These are phyloP conservation scores for Coracopsis vasa DNA, from an alignment of 2,113 vertebrate genomes.

Conservation along the genomic window DNA sequence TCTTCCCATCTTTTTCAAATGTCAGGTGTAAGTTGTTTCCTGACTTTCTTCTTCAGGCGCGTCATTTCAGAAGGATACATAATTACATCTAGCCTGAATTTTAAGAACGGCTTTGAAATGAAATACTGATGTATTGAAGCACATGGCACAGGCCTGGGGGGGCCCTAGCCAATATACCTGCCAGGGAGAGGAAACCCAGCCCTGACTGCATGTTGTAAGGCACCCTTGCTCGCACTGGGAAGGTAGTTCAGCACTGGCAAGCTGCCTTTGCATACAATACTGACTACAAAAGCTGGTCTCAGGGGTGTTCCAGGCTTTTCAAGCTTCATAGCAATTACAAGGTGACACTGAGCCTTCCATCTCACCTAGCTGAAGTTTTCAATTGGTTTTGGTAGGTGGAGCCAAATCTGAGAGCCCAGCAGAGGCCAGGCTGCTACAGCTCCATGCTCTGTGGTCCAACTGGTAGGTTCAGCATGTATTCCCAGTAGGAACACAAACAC, in stretches of 20 bases:
- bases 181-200: background rate
- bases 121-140: background rate
- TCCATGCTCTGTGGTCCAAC: background rate
- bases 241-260: background rate
- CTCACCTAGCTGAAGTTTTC: background rate
- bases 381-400: background rate
- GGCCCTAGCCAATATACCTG: background rate
- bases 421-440: background rate
- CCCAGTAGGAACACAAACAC: background rate
- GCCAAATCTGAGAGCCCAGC: background rate
- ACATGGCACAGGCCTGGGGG: background rate
- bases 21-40: background rate
- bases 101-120: background rate
- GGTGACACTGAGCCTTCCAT: background rate
- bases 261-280: background rate
- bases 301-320: background rate
- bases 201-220: accelerated
- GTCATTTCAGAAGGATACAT: background rate
- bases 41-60: background rate
- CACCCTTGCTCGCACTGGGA: background rate
- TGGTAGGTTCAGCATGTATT: background rate
- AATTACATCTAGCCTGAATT: background rate
- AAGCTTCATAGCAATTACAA: background rate
- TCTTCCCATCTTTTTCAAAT: background rate
- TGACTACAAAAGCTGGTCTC: background rate